Evolutionary conservation across 2,113 vertebrate species (phyloP), one percentile per base, ranked within the genome.

Genomic region (Physeter macrocephalus): DNA sequence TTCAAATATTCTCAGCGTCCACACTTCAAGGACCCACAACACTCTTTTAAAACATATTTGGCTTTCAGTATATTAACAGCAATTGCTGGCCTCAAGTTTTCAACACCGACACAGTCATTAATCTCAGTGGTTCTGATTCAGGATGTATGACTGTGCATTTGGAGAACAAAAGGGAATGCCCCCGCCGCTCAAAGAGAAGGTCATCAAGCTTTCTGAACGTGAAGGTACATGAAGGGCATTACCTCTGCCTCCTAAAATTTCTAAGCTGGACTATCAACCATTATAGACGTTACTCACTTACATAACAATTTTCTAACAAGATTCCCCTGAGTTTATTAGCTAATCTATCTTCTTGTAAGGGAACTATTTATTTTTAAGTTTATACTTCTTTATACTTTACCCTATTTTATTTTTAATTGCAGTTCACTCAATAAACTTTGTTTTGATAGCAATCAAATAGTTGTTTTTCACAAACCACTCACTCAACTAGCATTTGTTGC

Each of bases 331-430:
- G 31, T 87, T 75, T 71, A 20, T 43, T 64, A 59, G 10, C 31
- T 93, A 82, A 74, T 52, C 14, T 14, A 25, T 66, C 62, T 81
- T 96, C 74, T 92, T 95, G 81, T 21, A 94, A 67, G 85, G 9
- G 36, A 8, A 54, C 14, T 78, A 9, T 62, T 52, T n/a, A 64
- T 61, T 90, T 94, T 81, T 84, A 66, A 95, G 7, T 74, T 72
- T 43, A 78, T 6, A 46, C 75, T 61, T 90, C 14, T 62, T 71
- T 83, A 64, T 69, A 85, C 4, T 64, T 34, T 39, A 71, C 15
- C 4, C 12, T 49, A 66, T 61, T 78, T 90, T 93, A 59, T 67
- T 27, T 54, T 83, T 61, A 88, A 46, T 11, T 94, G 14, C 41
- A 69, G 17, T 34, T 97, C n/a, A 66, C 9, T 88, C 36, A 89